Percentiles rank a stretch among this genome's conserved stretches.
These are phyloP conservation scores for Prenolepis imparis DNA, from an alignment of 2,888 invertebrate genomes.

Conservation along the genomic window DNA sequence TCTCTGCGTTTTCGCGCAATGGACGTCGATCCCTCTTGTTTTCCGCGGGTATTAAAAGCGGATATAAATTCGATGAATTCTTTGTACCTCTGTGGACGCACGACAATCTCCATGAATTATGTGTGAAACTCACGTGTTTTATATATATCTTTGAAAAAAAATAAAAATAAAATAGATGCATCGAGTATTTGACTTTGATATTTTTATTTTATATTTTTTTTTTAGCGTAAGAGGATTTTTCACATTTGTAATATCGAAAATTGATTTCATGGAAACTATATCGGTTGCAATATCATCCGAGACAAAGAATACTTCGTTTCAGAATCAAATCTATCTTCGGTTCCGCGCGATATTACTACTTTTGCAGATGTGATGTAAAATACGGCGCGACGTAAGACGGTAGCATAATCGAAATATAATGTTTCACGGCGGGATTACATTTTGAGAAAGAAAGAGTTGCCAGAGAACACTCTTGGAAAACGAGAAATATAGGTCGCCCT, in stretches of 20 bases:
- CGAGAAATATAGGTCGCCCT: not conserved
- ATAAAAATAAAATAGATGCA: no score
- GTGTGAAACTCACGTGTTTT: no score
- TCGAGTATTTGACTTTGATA: not conserved
- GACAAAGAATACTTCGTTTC: not conserved
- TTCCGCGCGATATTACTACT: not conserved
- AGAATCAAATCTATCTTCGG: not conserved
- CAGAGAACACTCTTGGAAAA: not conserved
- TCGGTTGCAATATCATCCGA: slow-evolving; percentile 7
- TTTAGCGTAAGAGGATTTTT: slow-evolving; percentile 3
- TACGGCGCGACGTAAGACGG: not conserved
- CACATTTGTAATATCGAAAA: not conserved
- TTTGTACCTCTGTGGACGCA: not conserved
- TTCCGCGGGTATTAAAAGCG: not conserved
- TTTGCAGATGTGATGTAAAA: not conserved
- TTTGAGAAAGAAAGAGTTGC: slow-evolving; percentile 12
- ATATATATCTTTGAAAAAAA: not conserved
- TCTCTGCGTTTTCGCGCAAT: slow-evolving; percentile 14
- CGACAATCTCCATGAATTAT: not conserved
- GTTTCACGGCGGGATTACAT: slow-evolving; percentile 17
- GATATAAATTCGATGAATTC: not conserved
- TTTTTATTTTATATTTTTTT: not conserved
- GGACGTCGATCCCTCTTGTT: not conserved
- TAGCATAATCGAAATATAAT: slow-evolving; percentile 1
- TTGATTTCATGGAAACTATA: slow-evolving; percentile 16